These are phyloP conservation scores for Synergus itoensis DNA, from an alignment of 2,888 invertebrate genomes.

Conservation along the genomic window DNA sequence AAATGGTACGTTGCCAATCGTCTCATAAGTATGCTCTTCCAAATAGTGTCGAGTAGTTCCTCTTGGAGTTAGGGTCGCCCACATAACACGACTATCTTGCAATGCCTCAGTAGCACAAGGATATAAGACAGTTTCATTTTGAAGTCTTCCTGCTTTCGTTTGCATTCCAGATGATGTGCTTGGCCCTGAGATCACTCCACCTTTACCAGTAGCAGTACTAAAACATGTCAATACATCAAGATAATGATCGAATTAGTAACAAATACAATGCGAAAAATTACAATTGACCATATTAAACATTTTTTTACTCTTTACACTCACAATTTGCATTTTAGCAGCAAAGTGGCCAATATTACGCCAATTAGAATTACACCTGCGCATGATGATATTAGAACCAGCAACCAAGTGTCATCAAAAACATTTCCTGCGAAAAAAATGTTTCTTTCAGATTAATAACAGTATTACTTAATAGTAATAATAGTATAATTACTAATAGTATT, in stretches of 20 bases:
- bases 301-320: slow-evolving; percentile 78
- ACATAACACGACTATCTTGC: slow-evolving; percentile 85
- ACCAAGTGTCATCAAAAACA: slow-evolving; percentile 88
- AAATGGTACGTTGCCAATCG: slow-evolving; percentile 66
- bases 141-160: slow-evolving; percentile 73
- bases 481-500: too few relatives aligned
- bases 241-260: neutral
- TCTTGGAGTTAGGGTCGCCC: slow-evolving; percentile 91
- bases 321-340: slow-evolving; percentile 91
- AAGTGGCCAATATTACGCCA: slow-evolving; percentile 87
- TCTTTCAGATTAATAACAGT: slow-evolving; percentile 12
- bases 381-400: slow-evolving; percentile 88
- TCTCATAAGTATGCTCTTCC: slow-evolving; percentile 76
- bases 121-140: slow-evolving; percentile 81
- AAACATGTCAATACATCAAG: slow-evolving; percentile 6
- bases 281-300: neutral
- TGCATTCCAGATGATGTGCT: slow-evolving; percentile 70
- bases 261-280: neutral
- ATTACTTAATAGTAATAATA: too few relatives aligned
- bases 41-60: slow-evolving; percentile 86
- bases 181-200: slow-evolving; percentile 72
- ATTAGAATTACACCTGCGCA: slow-evolving; percentile 89
- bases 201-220: slow-evolving; percentile 71
- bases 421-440: slow-evolving; percentile 71
- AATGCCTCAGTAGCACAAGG: slow-evolving; percentile 80